phyloP scores from a whole-genome alignment of 2,113 vertebrate species.

The Synodontis membranacea region DNA sequence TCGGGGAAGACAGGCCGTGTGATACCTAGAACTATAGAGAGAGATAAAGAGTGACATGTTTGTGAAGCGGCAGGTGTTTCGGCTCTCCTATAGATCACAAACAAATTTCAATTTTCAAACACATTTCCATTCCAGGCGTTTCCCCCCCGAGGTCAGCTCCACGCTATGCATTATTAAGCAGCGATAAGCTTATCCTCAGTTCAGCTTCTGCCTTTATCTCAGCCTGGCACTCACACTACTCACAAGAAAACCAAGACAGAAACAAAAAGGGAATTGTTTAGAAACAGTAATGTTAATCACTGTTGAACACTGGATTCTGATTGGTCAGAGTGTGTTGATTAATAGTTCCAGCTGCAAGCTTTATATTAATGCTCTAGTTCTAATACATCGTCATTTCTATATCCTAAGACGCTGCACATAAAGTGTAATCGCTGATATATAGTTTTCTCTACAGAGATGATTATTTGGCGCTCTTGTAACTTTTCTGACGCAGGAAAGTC shows the following conservation, averaged over 20 bases:
- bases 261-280: background rate
- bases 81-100: conserved; percentile 15
- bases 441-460: background rate
- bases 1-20: background rate
- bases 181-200: conserved; percentile 23
- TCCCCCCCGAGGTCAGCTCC: conserved; percentile 10
- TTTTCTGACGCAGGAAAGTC: background rate
- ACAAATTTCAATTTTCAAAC: conserved; percentile 33
- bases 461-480: background rate
- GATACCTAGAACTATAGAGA: background rate
- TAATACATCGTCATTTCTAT: background rate
- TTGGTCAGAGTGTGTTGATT: background rate
- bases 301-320: background rate
- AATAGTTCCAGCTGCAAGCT: background rate
- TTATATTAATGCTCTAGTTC: background rate
- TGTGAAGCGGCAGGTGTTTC: conserved; percentile 43
- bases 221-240: conserved; percentile 23
- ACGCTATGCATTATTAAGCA: conserved; percentile 46
- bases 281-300: background rate
- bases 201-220: background rate
- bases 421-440: background rate
- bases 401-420: background rate
- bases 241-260: background rate
- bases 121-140: conserved; percentile 33
- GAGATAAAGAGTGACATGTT: background rate